Evolutionary conservation across 1,140 invertebrate genomes (phyloP).

Genomic region (Metaphire vulgaris): DNA sequence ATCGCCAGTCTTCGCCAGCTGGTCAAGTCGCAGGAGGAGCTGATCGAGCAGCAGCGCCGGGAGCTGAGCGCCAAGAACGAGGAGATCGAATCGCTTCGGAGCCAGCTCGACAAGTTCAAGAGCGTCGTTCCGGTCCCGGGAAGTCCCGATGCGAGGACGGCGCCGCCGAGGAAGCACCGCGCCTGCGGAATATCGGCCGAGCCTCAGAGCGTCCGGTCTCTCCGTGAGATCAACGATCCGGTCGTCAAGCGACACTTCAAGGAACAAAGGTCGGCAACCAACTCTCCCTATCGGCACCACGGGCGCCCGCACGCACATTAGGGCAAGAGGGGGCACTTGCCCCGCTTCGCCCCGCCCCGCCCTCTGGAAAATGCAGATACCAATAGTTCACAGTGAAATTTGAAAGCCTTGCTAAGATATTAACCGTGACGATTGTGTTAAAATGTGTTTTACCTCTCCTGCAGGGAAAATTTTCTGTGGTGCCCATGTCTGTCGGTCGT

Average conservation of each 20-base stretch:
- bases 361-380: no score
- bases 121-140: conserved; percentile 30
- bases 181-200: conserved; percentile 90
- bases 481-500: no score
- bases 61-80: conserved; percentile 57
- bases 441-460: no score
- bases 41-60: background rate
- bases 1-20: background rate
- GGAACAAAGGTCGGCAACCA: background rate
- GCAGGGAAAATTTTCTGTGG: no score
- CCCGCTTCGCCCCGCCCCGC: no score
- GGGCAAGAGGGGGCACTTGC: no score
- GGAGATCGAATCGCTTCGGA: conserved; percentile 73
- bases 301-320: no score
- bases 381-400: no score
- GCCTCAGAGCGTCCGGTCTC: conserved; percentile 53
- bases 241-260: background rate
- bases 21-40: background rate
- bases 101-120: conserved; percentile 86
- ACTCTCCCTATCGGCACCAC: no score
- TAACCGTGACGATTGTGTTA: no score
- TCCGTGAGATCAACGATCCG: conserved; percentile 1
- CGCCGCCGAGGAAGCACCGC: conserved; percentile 63
- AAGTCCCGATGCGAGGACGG: background rate
- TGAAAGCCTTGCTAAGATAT: no score